Conservation (phyloP, 2,113 vertebrate species). For the Corythaixoides concolor region DNA sequence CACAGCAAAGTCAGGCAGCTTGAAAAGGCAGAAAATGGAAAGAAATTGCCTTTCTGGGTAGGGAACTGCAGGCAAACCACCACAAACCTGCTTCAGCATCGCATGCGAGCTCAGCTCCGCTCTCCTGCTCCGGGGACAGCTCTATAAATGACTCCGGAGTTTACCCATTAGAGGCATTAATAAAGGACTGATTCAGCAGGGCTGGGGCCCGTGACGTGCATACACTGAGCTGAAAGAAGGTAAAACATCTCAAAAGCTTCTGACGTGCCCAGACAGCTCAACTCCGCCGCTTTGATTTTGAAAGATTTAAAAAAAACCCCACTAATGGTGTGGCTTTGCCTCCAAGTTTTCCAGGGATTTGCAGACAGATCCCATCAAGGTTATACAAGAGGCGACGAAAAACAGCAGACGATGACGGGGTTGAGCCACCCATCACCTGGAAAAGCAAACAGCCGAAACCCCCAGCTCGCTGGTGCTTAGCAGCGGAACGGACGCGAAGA, state of each 20-base stretch:
- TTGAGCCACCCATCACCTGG: background rate
- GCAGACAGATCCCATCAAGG: background rate
- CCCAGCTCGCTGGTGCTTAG: background rate
- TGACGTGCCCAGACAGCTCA: background rate
- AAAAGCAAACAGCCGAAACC: background rate
- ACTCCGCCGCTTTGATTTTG: accelerated
- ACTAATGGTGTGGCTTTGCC: background rate
- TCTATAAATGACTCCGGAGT: background rate
- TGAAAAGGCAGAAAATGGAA: background rate
- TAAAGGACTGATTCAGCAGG: background rate
- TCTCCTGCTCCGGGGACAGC: background rate
- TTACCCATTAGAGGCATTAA: background rate
- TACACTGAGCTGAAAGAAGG: background rate
- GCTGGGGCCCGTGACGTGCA: background rate
- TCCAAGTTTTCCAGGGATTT: background rate
- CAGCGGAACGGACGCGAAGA: background rate
- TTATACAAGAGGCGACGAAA: background rate
- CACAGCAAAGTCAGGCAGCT: background rate
- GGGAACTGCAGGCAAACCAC: background rate
- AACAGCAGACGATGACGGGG: background rate
- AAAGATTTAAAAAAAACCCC: background rate
- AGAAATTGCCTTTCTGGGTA: background rate
- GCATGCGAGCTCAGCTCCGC: background rate
- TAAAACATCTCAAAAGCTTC: background rate
- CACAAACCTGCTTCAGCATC: background rate